Evolutionary conservation across 2,888 invertebrate species (phyloP).

Genomic region (Cheiracanthium punctorium): DNA sequence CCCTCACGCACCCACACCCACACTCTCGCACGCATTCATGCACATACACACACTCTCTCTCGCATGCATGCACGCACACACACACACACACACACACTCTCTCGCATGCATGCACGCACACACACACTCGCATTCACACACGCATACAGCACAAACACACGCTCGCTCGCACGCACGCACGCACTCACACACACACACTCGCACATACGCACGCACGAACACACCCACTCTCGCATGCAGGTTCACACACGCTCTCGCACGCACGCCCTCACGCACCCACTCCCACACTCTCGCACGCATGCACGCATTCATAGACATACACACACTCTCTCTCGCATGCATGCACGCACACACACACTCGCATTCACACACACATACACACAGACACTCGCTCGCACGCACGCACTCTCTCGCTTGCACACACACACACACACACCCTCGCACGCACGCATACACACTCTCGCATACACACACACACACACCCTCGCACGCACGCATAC

Average conservation of each 20-base stretch:
- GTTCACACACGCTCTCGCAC: no score
- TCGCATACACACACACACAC: no score
- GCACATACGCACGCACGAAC: background rate
- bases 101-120: no score
- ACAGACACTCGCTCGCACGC: no score
- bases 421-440: no score
- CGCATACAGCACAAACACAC: no score
- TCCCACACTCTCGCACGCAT: background rate
- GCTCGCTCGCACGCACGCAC: background rate
- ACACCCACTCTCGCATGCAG: background rate
- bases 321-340: no score
- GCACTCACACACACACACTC: no score
- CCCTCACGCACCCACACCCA: no score
- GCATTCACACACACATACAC: background rate
- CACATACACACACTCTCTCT: conserved; percentile 14
- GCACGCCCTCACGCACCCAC: no score
- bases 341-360: conserved; percentile 11
- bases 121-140: background rate
- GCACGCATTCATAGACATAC: background rate
- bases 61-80: conserved; percentile 18
- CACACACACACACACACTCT: background rate
- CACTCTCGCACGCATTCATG: background rate
- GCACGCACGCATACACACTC: background rate
- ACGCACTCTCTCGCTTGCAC: no score
- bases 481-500: background rate